phyloP scores from a whole-genome alignment of 2,888 invertebrate genomes.

The Rhamphomyia laevipes region DNA sequence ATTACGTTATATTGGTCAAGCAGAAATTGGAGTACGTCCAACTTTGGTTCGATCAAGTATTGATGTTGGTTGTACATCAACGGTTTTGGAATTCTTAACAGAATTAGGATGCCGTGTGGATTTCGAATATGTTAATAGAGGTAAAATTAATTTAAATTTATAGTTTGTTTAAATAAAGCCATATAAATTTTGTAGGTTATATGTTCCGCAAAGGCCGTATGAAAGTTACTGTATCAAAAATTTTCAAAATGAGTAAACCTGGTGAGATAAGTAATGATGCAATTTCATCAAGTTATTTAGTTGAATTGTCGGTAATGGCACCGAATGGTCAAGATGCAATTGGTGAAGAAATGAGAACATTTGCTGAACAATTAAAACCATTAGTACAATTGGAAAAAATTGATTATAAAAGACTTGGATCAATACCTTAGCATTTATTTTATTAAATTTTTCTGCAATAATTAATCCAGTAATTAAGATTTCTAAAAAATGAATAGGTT shows the following conservation, averaged over 20 bases:
- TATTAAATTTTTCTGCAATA: too few relatives aligned
- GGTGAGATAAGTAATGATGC: slow-evolving; percentile 60
- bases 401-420: slow-evolving; percentile 58
- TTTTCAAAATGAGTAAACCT: slow-evolving; percentile 70
- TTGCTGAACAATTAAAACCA: slow-evolving; percentile 88
- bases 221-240: slow-evolving; percentile 93
- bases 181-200: slow-evolving; percentile 38
- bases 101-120: slow-evolving; percentile 86
- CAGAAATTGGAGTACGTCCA: slow-evolving; percentile 74
- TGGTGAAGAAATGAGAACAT: slow-evolving; percentile 89
- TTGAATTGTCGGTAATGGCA: slow-evolving; percentile 75
- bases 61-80: slow-evolving; percentile 83
- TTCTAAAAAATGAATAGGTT: too few relatives aligned
- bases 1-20: slow-evolving; percentile 82
- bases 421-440: too few relatives aligned
- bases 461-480: too few relatives aligned
- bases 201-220: slow-evolving; percentile 94
- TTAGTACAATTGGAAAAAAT: slow-evolving; percentile 86
- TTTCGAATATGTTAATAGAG: slow-evolving; percentile 88
- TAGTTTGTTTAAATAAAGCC: background rate
- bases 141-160: slow-evolving; percentile 27
- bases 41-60: slow-evolving; percentile 86
- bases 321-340: slow-evolving; percentile 68
- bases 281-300: slow-evolving; percentile 83
- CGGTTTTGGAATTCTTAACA: slow-evolving; percentile 80